Evolutionary conservation across 2,797 vertebrate genomes (phyloP).

Genomic region (Urophycis tenuis): DNA sequence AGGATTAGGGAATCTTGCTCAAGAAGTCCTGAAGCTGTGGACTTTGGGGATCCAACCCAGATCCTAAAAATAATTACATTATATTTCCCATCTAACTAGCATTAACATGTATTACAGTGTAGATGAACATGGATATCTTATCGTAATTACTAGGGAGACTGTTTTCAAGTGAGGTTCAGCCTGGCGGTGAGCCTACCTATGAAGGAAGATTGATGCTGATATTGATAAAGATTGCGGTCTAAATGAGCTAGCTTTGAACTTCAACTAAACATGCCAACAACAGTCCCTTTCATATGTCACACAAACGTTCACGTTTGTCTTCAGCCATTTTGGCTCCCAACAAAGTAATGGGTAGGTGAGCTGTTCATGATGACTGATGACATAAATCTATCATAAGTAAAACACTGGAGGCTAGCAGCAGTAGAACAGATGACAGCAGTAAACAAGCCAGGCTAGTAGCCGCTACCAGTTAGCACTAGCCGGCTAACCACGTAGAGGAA

Average conservation of each 20-base stretch:
- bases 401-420: neutral
- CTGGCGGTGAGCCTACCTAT: neutral
- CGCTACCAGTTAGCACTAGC: slow-evolving; percentile 31
- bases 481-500: slow-evolving; percentile 52
- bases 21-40: too few relatives aligned
- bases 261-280: neutral
- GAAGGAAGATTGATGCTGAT: neutral
- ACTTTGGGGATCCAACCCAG: neutral
- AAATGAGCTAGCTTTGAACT: neutral
- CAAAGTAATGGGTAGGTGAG: neutral
- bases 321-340: neutral
- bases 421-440: slow-evolving; percentile 18
- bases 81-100: too few relatives aligned
- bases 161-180: too few relatives aligned
- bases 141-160: too few relatives aligned
- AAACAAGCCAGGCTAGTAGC: slow-evolving; percentile 57
- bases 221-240: neutral
- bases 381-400: neutral
- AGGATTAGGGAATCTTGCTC: too few relatives aligned
- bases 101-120: too few relatives aligned
- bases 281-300: neutral
- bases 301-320: neutral
- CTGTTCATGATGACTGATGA: neutral
- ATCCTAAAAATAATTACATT: neutral
- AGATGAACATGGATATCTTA: too few relatives aligned